Base-by-base conservation (phyloP, 2,113 vertebrate genomes). In the Gracilinanus agilis region DNA sequence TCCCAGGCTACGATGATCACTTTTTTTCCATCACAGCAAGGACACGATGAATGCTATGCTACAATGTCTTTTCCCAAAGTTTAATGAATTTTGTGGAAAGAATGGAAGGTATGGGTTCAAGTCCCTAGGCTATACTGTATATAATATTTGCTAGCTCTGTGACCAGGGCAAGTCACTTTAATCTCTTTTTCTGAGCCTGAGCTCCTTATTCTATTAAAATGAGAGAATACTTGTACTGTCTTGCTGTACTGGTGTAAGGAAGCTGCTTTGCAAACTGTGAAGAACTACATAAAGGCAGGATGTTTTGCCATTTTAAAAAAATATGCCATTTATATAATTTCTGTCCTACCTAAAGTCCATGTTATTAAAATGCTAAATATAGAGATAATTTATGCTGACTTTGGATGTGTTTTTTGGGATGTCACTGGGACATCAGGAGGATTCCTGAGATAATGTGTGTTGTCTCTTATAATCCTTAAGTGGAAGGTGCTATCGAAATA, bases 401-500 rank as follows among this genome's bases (percentile, higher is more conserved):
- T 83, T 83, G 67, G 16, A 23, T 83, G 23, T 13, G 21, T 83
- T 83, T 83, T 34, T 83, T 40, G 6, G 67, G n/a, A 83, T 83
- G n/a, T 83, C 2, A 83, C n/a, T 83, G 34, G 67, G 16, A 23
- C n/a, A 83, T 83, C n/a, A 83, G 67, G 67, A 83, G 2, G 6
- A 53, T 53, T 90, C 24, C 25, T 27, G 24, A 53, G 24, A 53
- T 53, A 90, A 53, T 2, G 6, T 27, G 24, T 89, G 24, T 24
- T 25, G 13, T 44, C 27, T 44, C 95, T 94, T 90, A 92, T 92
- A 90, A 7, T 24, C 90, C 67, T 88, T 67, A 90, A 93, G 90
- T 94, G 56, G 44, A 53, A 58, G 34, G 6, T 58, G 92, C 93
- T 91, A 24, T 91, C 75, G 90, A 96, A 94, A 95, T 92, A 92